Evolutionary conservation across 2,888 invertebrate species (phyloP).

Genomic region (Adineta ricciae): DNA sequence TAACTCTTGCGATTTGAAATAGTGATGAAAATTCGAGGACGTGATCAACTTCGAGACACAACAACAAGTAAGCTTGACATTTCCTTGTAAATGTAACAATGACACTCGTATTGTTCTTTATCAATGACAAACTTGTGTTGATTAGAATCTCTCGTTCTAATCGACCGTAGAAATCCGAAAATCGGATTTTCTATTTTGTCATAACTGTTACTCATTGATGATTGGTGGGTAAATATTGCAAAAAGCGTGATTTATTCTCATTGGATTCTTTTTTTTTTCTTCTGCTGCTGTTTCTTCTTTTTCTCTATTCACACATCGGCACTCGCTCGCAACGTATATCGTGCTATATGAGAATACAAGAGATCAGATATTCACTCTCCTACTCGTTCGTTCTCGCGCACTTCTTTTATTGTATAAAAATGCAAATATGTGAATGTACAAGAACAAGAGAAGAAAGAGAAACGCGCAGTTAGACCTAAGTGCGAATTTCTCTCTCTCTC

Average conservation of each 20-base stretch:
- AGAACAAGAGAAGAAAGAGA: neutral
- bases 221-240: neutral
- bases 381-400: neutral
- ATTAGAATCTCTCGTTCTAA: neutral
- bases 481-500: neutral
- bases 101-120: neutral
- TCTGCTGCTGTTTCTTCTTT: neutral
- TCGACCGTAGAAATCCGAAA: neutral
- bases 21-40: slow-evolving; percentile 13
- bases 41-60: neutral
- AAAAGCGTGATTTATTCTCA: slow-evolving; percentile 1
- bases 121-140: neutral
- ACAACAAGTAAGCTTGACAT: slow-evolving; percentile 15
- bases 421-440: neutral
- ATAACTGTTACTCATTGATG: neutral
- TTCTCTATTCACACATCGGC: neutral
- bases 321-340: neutral
- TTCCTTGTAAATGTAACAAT: neutral
- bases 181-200: neutral
- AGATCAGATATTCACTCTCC: slow-evolving; percentile 5
- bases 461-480: neutral
- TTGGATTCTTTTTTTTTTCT: slow-evolving; percentile 3
- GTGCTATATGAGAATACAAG: neutral
- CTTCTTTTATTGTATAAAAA: slow-evolving; percentile 15
- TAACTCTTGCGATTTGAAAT: slow-evolving; percentile 9